These are phyloP conservation scores for Diloba caeruleocephala DNA, from an alignment of 2,888 invertebrate genomes.

Conservation along the genomic window DNA sequence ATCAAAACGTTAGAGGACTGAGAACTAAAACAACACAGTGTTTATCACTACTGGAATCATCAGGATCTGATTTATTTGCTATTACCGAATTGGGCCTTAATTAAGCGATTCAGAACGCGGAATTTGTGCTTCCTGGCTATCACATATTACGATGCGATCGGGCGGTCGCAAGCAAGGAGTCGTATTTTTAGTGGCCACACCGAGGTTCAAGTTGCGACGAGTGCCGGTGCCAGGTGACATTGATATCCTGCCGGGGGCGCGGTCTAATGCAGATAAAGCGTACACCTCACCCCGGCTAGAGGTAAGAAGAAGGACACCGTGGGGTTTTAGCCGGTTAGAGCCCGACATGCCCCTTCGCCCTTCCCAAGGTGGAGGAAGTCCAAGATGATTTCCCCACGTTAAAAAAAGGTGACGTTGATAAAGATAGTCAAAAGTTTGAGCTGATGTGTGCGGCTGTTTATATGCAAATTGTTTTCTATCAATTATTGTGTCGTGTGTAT, in stretches of 20 bases:
- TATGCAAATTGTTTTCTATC: conserved; percentile 4
- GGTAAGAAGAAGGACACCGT: too few relatives aligned
- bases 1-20: conserved; percentile 18
- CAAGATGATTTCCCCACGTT: too few relatives aligned
- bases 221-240: conserved; percentile 1
- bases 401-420: conserved; percentile 3
- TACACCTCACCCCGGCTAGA: too few relatives aligned
- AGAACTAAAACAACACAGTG: conserved; percentile 20
- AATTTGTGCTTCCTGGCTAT: conserved; percentile 7
- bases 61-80: conserved; percentile 11
- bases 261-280: too few relatives aligned
- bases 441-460: conserved; percentile 4
- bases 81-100: conserved; percentile 18
- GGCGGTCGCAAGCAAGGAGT: too few relatives aligned
- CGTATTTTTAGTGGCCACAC: conserved; percentile 9
- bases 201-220: conserved; percentile 7
- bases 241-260: too few relatives aligned
- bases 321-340: too few relatives aligned
- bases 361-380: too few relatives aligned
- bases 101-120: conserved; percentile 8
- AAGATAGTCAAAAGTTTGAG: conserved; percentile 8
- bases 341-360: too few relatives aligned
- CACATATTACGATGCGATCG: conserved; percentile 5
- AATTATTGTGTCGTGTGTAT: conserved; percentile 13
- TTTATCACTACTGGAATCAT: conserved; percentile 18